Evolutionary conservation across 92 coral and sea anemone genomes (phyloP).

Genomic region (Paragorgia papillata): DNA sequence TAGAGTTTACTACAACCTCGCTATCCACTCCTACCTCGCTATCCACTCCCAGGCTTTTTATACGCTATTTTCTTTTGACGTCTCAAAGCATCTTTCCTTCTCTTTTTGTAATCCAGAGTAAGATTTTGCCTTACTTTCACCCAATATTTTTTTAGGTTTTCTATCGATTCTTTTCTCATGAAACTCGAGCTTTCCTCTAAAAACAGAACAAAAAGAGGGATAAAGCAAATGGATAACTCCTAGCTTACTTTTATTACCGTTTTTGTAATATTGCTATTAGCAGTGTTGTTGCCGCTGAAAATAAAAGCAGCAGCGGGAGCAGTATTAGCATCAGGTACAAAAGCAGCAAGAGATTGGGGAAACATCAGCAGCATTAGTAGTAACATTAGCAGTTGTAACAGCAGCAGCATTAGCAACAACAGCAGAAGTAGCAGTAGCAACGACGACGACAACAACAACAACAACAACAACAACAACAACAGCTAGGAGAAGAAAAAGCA

Average conservation of each 20-base stretch:
- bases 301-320: too few species aligned
- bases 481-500: too few species aligned
- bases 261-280: too few species aligned
- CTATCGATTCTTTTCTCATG: conserved; percentile 63
- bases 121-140: conserved; percentile 74
- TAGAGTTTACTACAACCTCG: neutral
- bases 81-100: conserved; percentile 79
- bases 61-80: conserved; percentile 80
- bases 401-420: too few species aligned
- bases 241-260: neutral
- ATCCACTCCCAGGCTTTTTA: conserved; percentile 51
- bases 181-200: conserved; percentile 45
- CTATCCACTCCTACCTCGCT: neutral
- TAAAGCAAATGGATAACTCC: neutral
- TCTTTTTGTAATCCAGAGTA: conserved; percentile 83
- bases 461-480: too few species aligned
- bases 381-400: too few species aligned
- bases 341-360: too few species aligned
- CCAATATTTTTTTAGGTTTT: conserved; percentile 76
- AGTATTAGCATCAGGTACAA: too few species aligned
- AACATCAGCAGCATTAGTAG: too few species aligned
- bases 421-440: too few species aligned
- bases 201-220: neutral
- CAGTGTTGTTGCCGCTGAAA: too few species aligned
- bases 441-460: too few species aligned